Base-by-base conservation (phyloP, 2,113 vertebrate genomes). In the Hippocampus comes region DNA sequence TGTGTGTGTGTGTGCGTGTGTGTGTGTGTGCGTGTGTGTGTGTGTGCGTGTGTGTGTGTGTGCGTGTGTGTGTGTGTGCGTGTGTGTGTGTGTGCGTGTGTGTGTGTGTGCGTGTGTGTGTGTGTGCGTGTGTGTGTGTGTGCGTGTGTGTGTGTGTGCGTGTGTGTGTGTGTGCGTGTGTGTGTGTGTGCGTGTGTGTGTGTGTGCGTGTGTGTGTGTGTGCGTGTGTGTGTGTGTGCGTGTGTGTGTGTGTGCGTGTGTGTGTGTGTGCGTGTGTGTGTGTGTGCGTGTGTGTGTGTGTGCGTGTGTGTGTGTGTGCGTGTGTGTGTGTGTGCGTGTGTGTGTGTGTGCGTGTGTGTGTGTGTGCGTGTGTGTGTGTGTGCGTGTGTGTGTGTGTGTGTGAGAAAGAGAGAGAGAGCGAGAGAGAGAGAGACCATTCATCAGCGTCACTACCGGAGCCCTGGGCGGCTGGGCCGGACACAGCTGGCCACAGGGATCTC, bases 401-500 rank as follows among this genome's bases (percentile, higher is more conserved):
- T 30, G 30, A 30, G 30, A 30, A 4, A 30, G 30, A 34, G 30
- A 6, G 60, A 63, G 71, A 55, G 65, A 51, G 75, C n/a, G n/a
- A 38, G 48, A 61, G 72, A 60, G 49, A 67, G 74, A 74, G 66
- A 21, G 70, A 48, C 74, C 78, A 84, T 87, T 86, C 86, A 89
- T 86, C 80, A 89, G 81, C 76, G 71, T 87, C 83, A 87, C 85
- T 87, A 86, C 88, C 82, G 85, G 86, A 90, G 88, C 82, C 85
- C 85, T 88, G 85, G 87, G 87, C 73, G 71, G 80, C 78, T 86
- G 73, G 80, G 80, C 87, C 84, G 89, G 88, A 89, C 87, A 88
- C 86, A 86, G 86, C 83, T 87, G 86, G 86, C 87, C 84, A 11
- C 82, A 82, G 84, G 88, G 88, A 91, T 87, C 85, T 88, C 87